phyloP scores from a whole-genome alignment of 1,140 invertebrate genomes.

The Oscheius sp. region DNA sequence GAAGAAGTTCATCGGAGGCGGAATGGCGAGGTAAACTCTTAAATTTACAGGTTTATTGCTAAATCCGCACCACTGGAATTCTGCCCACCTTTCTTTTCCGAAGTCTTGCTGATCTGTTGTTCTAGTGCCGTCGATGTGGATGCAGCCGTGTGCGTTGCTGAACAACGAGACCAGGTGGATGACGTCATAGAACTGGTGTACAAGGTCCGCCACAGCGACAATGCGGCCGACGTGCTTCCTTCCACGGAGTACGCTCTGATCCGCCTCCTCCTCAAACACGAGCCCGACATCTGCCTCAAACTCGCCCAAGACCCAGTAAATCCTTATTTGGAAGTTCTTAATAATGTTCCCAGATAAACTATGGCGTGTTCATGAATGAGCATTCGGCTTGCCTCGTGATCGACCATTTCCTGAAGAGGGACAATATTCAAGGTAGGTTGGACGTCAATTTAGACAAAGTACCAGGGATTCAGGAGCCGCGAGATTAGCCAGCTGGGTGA shows the following conservation, averaged over 20 bases:
- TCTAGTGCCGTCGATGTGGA: conserved; percentile 58
- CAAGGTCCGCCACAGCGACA: conserved; percentile 69
- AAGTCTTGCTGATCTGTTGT: background rate
- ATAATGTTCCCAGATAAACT: conserved; percentile 68
- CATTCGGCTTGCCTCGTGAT: conserved; percentile 77
- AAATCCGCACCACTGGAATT: no score
- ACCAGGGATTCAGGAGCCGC: conserved; percentile 68
- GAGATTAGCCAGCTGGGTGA: conserved; percentile 74
- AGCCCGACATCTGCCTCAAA: conserved; percentile 69
- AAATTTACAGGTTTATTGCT: background rate
- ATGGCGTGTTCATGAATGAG: conserved; percentile 82
- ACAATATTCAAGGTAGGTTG: conserved; percentile 63
- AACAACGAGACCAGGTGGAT: conserved; percentile 49
- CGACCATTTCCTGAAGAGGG: conserved; percentile 73
- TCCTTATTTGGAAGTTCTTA: background rate
- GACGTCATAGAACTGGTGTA: conserved; percentile 56
- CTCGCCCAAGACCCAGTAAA: conserved; percentile 73
- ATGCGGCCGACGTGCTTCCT: conserved; percentile 71
- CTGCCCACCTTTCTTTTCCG: no score
- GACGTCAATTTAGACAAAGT: background rate
- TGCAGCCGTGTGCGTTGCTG: conserved; percentile 45
- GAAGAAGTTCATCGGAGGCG: conserved; percentile 57
- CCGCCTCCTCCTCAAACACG: conserved; percentile 69
- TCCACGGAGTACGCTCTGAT: conserved; percentile 80
- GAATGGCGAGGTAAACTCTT: conserved; percentile 41